Base-by-base conservation (phyloP, 2,797 vertebrate genomes). In the Neosilurus mollespiculum region DNA sequence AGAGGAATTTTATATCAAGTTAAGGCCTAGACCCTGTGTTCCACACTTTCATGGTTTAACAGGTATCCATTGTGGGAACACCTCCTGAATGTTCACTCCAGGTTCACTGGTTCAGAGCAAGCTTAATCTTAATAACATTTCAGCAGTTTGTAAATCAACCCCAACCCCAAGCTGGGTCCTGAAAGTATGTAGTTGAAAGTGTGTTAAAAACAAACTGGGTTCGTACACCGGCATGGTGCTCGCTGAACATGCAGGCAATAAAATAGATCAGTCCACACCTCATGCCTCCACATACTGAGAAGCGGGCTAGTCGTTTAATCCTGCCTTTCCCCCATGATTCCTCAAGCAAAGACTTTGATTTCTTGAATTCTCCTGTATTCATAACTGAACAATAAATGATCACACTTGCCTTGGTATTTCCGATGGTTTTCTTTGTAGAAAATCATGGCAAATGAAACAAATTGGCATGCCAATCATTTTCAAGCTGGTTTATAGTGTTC, bases 41-140 rank as follows among this genome's bases (percentile, higher is more conserved):
- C 37, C 56, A 53, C 22, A 61, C 37, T 49, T 53, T 71, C 75
- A 71, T 34, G 54, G 34, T 78, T 78, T 78, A 66, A 66, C 69
- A 56, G 75, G 59, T 56, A 73, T 22, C 61, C 83, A 73, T 80
- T 65, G 15, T 58, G 34, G 15, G 26, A 18, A 54, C 80, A 59
- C 58, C 26, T 37, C 26, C 30, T 12, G 5, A 65, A 73, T 54
- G 37, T 56, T 66, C 75, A 51, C 51, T 69, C 24, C 8, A 65
- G 81, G 81, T 34, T 14, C 49, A 66, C 24, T 77, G 65, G 24
- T 61, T 81, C 64, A 49, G n/a, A 56, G 2, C n/a, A 12, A 20
- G 53, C 10, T 14, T 34, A 61, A 56, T 59, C 37, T 65, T 69
- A 53, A 59, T 64, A 61, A 77, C 76, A 79, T 71, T 70, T 81